phyloP scores from a whole-genome alignment of 2,888 invertebrate genomes.

The Hirtodrosophila confusa region DNA sequence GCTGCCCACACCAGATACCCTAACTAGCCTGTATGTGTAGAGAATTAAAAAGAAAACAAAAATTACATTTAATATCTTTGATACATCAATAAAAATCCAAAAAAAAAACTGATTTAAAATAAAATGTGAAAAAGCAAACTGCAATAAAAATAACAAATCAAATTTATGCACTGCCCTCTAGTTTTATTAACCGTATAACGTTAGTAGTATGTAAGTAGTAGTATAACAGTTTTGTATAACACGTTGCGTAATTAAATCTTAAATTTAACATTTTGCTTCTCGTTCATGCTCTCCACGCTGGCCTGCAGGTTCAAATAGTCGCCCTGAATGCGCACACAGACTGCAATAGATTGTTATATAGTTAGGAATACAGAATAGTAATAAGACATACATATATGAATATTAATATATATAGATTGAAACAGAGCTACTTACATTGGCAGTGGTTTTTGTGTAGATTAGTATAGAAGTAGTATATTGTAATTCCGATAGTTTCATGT shows the following conservation, averaged over 20 bases:
- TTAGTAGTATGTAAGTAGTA: slow-evolving; percentile 7
- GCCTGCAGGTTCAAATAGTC: slow-evolving; percentile 78
- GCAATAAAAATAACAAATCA: slow-evolving; percentile 62
- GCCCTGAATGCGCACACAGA: slow-evolving; percentile 81
- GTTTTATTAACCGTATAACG: slow-evolving; percentile 20
- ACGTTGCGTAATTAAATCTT: slow-evolving; percentile 52
- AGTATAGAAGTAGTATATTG: slow-evolving; percentile 15
- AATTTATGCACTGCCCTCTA: slow-evolving; percentile 19
- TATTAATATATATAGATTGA: not conserved
- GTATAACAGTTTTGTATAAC: slow-evolving; percentile 36
- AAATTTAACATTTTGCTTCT: slow-evolving; percentile 77
- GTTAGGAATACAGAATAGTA: slow-evolving; percentile 1
- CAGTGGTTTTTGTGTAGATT: slow-evolving; percentile 37
- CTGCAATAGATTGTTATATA: slow-evolving; percentile 62
- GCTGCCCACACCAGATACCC: slow-evolving; percentile 55
- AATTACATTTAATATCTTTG: slow-evolving; percentile 54
- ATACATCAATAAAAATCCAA: slow-evolving; percentile 55
- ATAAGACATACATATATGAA: not conserved
- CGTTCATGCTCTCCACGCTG: slow-evolving; percentile 79
- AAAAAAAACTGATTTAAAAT: slow-evolving; percentile 32
- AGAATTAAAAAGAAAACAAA: slow-evolving; percentile 47
- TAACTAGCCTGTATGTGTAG: slow-evolving; percentile 70
- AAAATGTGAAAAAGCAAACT: slow-evolving; percentile 35
- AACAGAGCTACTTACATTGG: slow-evolving; percentile 60
- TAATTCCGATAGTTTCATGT: slow-evolving; percentile 54